phyloP scores from a whole-genome alignment of 2,888 invertebrate species.

The Ochropleura leucogaster region DNA sequence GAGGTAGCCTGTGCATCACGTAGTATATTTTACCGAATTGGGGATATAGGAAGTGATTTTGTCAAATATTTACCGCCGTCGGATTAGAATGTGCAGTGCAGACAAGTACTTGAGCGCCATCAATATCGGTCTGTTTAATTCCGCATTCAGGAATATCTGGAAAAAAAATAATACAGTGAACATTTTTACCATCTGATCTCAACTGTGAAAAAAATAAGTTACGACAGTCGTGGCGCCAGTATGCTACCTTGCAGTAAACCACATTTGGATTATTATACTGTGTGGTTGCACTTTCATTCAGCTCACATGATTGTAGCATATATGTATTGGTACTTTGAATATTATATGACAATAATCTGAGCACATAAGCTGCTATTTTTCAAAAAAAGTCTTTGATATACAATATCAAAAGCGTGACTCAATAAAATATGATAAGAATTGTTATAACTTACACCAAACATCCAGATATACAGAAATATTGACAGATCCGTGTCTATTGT shows the following conservation, averaged over 20 bases:
- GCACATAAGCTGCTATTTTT: background rate
- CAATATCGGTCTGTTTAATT: slow-evolving; percentile 93
- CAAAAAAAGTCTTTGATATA: background rate
- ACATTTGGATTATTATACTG: background rate
- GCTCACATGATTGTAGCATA: background rate
- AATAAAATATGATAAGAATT: background rate
- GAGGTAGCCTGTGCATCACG: too few species aligned
- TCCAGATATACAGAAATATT: slow-evolving; percentile 93
- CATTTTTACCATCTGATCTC: too few species aligned
- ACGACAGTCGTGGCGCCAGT: background rate
- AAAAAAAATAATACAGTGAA: slow-evolving; percentile 48
- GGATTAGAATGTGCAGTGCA: slow-evolving; percentile 96
- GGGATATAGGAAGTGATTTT: background rate
- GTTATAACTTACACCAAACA: slow-evolving; percentile 94
- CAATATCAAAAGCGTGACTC: slow-evolving; percentile 5
- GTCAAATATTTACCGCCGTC: slow-evolving; percentile 86
- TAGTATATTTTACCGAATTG: too few species aligned
- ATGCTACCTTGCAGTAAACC: slow-evolving; percentile 11
- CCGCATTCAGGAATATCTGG: slow-evolving; percentile 96
- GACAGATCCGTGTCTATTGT: slow-evolving; percentile 94
- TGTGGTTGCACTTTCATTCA: background rate
- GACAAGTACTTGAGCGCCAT: slow-evolving; percentile 94
- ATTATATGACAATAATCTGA: background rate
- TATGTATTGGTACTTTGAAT: background rate
- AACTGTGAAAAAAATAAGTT: background rate